Evolutionary conservation across 2,797 vertebrate species (phyloP), one percentile per base, ranked within the genome.

Genomic region (Zalophus californianus): DNA sequence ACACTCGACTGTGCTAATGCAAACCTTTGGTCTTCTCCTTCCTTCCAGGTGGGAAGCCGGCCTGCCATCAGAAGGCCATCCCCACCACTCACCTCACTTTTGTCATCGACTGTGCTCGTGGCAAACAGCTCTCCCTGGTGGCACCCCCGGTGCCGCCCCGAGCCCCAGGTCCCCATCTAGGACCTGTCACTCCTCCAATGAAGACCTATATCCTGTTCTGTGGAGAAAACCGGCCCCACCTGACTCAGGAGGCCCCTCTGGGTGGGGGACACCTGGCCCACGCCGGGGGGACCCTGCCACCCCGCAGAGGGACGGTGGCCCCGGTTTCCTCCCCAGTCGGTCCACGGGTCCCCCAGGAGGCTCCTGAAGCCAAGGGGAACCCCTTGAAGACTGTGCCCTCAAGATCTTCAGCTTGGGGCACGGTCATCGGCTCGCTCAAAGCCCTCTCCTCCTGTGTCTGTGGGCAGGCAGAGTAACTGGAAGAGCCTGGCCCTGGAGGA

Each of bases 161-260:
- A 29, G 58, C 6, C 27, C 56, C 48, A 1, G 4, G 73, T 4
- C 58, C 84, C 64, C 48, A 10, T 14, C 58, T 0, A n/a, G 38
- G 90, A 8, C 35, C 7, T 16, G 27, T 72, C 62, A 21, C 25
- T 13, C 48, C 18, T 1, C 52, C 87, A 27, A 73, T 98, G 97
- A 97, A 97, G 90, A 98, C 94, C 11, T 97, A 96, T 29, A 75
- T 97, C 8, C 32, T 97, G n/a, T 92, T 97, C 96, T 97, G 92
- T 44, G 92, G 94, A 14, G 80, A 32, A 20, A 93, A 38, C 50
- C 21, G 0, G 21, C 29, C 82, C 15, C 7, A 3, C 5, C 5
- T 0, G 20, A 25, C 86, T 95, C 84, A 4, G 84, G 70, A 78
- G 50, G 23, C 6, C 2, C 6, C 44, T 0, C 4, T 9, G 27